Conservation (phyloP, 30 jellyfish, hydroid and myxozoan species). For the Haliclystus octoradiatus region DNA sequence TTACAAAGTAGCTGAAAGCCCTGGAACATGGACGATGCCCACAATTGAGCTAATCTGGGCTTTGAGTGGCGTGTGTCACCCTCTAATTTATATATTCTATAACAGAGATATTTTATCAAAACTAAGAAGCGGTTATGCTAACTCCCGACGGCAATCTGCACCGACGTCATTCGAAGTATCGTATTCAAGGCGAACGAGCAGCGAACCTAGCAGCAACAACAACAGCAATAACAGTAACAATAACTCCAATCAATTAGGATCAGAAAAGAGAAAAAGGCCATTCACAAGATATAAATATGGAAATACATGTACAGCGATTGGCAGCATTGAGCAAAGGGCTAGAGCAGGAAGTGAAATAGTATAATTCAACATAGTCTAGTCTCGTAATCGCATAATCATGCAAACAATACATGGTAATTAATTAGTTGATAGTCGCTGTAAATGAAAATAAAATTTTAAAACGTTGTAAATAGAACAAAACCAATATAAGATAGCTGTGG, state of each 20-base stretch:
- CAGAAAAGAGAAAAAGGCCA: neutral
- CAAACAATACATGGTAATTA: too few species aligned
- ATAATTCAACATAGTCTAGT: too few species aligned
- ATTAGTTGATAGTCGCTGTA: too few species aligned
- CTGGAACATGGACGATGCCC: neutral
- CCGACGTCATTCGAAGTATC: neutral
- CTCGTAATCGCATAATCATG: too few species aligned
- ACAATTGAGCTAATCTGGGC: neutral
- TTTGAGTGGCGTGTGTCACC: neutral
- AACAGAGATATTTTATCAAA: neutral
- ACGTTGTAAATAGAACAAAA: too few species aligned
- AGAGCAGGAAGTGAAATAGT: too few species aligned
- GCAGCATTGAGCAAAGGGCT: too few species aligned
- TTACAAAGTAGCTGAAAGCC: neutral
- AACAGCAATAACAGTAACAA: neutral
- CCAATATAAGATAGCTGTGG: too few species aligned
- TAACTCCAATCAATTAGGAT: neutral
- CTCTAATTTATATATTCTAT: neutral
- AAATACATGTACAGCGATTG: too few species aligned
- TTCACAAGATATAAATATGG: too few species aligned
- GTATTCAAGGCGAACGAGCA: neutral
- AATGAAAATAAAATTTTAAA: too few species aligned
- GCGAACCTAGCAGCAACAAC: neutral
- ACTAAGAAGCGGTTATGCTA: neutral
- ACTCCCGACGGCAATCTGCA: neutral